Conservation (phyloP, 2,888 invertebrate species). For the Plebejus argus region DNA sequence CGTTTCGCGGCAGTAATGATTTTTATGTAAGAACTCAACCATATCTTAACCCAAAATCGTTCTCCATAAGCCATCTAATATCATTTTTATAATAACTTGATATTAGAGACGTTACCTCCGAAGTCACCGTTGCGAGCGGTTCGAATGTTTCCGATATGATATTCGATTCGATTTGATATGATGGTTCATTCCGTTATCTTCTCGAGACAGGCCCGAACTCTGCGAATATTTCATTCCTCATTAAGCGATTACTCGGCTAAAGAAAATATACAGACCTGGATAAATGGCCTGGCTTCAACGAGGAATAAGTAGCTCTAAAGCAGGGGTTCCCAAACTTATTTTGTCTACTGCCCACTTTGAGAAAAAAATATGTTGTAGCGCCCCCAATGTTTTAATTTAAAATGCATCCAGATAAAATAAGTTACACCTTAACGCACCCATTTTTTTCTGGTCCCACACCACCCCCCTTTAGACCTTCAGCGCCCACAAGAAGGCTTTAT, state of each 20-base stretch:
- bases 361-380: too few species aligned
- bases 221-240: constrained; percentile 36
- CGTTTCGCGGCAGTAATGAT: neutral
- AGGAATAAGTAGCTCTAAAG: neutral
- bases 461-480: too few species aligned
- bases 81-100: constrained; percentile 16
- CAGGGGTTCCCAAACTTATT: too few species aligned
- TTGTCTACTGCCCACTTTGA: too few species aligned
- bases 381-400: too few species aligned
- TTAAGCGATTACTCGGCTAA: constrained; percentile 6
- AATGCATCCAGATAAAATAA: too few species aligned
- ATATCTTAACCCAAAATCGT: neutral
- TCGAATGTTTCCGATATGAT: constrained; percentile 6
- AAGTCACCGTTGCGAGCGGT: constrained; percentile 6
- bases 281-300: neutral
- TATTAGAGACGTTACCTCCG: constrained; percentile 19
- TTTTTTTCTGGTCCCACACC: too few species aligned
- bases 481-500: too few species aligned
- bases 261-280: constrained; percentile 18
- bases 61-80: constrained; percentile 14
- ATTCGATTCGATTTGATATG: constrained; percentile 29
- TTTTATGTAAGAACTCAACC: neutral
- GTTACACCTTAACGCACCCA: too few species aligned
- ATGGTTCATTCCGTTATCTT: constrained; percentile 39
- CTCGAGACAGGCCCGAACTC: constrained; percentile 37